A percentile compares a stretch with the other conserved stretches of the same genome.
These are phyloP conservation scores for Agrilus planipennis DNA, from an alignment of 1,140 invertebrate genomes.

Conservation along the genomic window DNA sequence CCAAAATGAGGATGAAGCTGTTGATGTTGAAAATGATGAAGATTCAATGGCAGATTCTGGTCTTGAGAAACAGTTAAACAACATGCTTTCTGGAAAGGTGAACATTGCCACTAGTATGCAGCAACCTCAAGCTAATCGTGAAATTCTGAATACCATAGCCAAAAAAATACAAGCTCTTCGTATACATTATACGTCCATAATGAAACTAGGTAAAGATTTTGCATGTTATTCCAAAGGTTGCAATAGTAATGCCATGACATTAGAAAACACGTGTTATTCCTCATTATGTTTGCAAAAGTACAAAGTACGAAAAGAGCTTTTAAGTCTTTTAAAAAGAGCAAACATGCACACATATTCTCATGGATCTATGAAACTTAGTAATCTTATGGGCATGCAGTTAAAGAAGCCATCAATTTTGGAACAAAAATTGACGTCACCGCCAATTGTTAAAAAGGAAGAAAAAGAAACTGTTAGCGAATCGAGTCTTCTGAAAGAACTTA, in stretches of 20 bases:
- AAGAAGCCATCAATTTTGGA: conserved; percentile 36
- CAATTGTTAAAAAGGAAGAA: conserved; percentile 9
- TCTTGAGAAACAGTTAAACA: conserved; percentile 33
- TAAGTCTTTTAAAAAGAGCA: conserved; percentile 51
- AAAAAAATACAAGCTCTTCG: conserved; percentile 53
- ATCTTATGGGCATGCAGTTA: conserved; percentile 29
- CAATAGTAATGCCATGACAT: conserved; percentile 43
- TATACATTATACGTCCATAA: conserved; percentile 49
- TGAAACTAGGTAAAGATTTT: conserved; percentile 50
- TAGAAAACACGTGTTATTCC: conserved; percentile 59
- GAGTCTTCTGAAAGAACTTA: conserved; percentile 44
- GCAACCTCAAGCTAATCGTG: conserved; percentile 24
- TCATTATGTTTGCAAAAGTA: conserved; percentile 60
- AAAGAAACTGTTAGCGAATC: conserved; percentile 16
- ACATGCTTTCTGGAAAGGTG: conserved; percentile 33
- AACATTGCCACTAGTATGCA: conserved; percentile 11
- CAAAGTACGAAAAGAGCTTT: conserved; percentile 52
- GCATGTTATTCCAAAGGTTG: conserved; percentile 60
- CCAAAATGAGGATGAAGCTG: conserved; percentile 36
- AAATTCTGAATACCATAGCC: conserved; percentile 41
- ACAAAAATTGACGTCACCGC: conserved; percentile 36
- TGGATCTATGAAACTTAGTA: conserved; percentile 16
- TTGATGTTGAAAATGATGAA: conserved; percentile 45
- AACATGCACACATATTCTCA: conserved; percentile 27
- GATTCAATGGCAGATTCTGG: conserved; percentile 39